These are phyloP conservation scores for Drosophila takahashii DNA, from an alignment of 1,140 invertebrate species.

Conservation along the genomic window DNA sequence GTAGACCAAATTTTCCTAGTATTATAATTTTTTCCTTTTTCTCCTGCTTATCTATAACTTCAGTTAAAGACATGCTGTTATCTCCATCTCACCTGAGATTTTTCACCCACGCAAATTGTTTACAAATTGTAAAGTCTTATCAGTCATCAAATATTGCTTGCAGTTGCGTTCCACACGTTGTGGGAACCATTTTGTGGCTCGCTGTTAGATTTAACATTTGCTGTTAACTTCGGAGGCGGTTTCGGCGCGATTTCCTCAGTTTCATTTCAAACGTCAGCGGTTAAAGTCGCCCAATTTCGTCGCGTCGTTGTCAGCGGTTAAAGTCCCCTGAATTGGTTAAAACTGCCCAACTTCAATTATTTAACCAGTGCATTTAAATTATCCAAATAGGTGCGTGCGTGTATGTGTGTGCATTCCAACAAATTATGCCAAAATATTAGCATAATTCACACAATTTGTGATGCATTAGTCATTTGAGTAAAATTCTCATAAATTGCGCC, in stretches of 20 bases:
- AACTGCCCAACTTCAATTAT: conserved; percentile 12
- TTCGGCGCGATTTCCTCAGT: conserved; percentile 39
- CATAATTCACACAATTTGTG: conserved; percentile 40
- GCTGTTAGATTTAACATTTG: no score
- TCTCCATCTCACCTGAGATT: conserved; percentile 1
- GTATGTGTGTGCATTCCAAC: conserved; percentile 2
- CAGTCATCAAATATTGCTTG: neutral
- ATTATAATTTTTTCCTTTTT: neutral
- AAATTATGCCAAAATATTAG: conserved; percentile 26
- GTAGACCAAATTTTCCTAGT: no score
- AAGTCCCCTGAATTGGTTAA: conserved; percentile 16
- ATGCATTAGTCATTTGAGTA: conserved; percentile 11
- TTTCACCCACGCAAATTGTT: neutral
- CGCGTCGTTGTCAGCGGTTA: conserved; percentile 21
- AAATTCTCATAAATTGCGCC: conserved; percentile 8
- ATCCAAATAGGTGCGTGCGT: conserved; percentile 37
- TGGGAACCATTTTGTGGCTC: no score
- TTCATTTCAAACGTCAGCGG: conserved; percentile 42
- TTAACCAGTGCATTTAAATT: conserved; percentile 24
- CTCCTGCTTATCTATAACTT: neutral
- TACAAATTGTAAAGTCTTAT: neutral
- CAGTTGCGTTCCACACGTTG: no score
- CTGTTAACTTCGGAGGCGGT: conserved; percentile 14
- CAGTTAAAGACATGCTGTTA: neutral
- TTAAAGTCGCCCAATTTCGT: no score